A percentile compares a stretch with the other conserved stretches of the same genome.
phyloP scores from a whole-genome alignment of 2,888 invertebrate species.

The Latrodectus hesperus region DNA sequence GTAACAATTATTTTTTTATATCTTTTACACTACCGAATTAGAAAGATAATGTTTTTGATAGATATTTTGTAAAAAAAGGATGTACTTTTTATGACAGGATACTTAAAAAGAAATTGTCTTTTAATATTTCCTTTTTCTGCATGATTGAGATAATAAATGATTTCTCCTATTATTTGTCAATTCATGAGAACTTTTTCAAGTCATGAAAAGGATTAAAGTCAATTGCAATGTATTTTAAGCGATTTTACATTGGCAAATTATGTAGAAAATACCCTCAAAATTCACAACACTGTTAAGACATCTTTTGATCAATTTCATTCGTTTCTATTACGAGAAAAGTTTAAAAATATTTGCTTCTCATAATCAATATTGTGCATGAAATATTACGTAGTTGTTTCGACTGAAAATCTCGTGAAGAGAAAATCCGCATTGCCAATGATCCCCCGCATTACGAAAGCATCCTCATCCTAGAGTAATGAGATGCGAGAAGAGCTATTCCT shows the following conservation, averaged over 20 bases:
- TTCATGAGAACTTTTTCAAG: not conserved
- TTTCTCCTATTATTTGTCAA: constrained; percentile 12
- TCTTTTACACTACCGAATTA: not conserved
- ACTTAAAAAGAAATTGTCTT: not conserved
- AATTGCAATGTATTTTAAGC: not conserved
- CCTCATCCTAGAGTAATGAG: constrained; percentile 20
- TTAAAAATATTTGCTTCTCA: not conserved
- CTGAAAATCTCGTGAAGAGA: not conserved
- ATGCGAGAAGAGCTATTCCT: constrained; percentile 11
- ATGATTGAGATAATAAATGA: constrained; percentile 16
- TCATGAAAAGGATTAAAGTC: not conserved
- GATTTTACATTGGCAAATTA: not conserved
- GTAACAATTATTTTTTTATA: not conserved
- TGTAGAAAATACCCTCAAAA: not conserved
- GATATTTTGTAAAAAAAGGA: not conserved
- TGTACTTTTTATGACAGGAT: not conserved
- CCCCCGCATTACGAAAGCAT: not conserved
- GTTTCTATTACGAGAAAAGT: not conserved
- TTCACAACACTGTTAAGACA: not conserved
- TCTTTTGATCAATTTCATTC: not conserved
- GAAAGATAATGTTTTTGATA: not conserved
- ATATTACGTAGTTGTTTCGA: not conserved
- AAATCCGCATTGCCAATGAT: not conserved
- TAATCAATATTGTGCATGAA: not conserved
- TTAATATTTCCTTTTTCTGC: constrained; percentile 5